phyloP scores from a whole-genome alignment of 2,113 vertebrate genomes.

The Ranitomeya variabilis region DNA sequence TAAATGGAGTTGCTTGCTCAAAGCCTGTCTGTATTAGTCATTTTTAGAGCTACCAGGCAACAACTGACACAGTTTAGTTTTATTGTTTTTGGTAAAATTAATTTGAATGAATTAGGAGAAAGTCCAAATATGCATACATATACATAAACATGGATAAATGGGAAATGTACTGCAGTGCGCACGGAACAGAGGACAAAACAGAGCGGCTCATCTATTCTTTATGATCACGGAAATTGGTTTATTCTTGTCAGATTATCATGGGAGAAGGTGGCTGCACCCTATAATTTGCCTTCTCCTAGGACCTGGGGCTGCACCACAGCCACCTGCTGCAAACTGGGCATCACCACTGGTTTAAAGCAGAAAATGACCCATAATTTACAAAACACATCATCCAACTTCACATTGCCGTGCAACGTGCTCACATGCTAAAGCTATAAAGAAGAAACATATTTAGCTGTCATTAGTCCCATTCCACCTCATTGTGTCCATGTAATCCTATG shows the following conservation, averaged over 20 bases:
- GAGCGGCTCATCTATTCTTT: background rate
- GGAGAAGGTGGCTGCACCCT: background rate
- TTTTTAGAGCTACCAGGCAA: too few relatives aligned
- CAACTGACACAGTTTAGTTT: too few relatives aligned
- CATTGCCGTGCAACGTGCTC: background rate
- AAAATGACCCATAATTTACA: background rate
- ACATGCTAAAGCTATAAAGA: background rate
- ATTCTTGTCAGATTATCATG: background rate
- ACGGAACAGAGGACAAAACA: background rate
- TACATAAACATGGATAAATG: too few relatives aligned
- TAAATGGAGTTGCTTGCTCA: too few relatives aligned
- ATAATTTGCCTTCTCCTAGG: background rate
- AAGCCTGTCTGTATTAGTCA: too few relatives aligned
- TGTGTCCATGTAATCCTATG: background rate
- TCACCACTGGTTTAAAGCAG: background rate
- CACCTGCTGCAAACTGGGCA: background rate
- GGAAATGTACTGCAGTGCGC: too few relatives aligned
- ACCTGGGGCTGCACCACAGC: background rate
- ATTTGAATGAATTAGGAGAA: too few relatives aligned
- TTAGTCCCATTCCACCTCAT: conserved; percentile 1
- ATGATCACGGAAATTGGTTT: background rate
- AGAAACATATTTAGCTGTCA: background rate
- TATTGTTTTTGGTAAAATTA: too few relatives aligned
- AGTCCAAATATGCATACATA: too few relatives aligned
- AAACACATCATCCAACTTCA: background rate